phyloP scores from a whole-genome alignment of 37 sponge, comb jelly and placozoan genomes.

The Aphrocallistes beatrix region DNA sequence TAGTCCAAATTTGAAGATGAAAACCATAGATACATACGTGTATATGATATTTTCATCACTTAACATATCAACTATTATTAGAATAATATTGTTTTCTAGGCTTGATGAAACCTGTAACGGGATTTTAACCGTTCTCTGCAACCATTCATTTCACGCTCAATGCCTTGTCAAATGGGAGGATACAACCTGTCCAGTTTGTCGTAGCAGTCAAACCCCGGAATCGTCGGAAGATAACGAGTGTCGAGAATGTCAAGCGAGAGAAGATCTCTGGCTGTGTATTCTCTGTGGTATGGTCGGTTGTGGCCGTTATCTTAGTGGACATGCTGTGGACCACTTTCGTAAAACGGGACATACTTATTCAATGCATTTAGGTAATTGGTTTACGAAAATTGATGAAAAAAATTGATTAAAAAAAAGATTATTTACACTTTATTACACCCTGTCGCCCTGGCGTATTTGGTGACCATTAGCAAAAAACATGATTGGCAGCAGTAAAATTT shows the following conservation, averaged over 20 bases:
- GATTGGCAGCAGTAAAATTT: too few relatives aligned
- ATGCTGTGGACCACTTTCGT: constrained; percentile 70
- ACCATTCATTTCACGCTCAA: constrained; percentile 85
- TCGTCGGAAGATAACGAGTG: constrained; percentile 39
- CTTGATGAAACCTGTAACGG: constrained; percentile 74
- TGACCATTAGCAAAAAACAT: too few relatives aligned
- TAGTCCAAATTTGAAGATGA: too few relatives aligned
- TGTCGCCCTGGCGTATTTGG: too few relatives aligned
- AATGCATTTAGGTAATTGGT: constrained; percentile 71
- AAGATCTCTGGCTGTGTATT: constrained; percentile 92
- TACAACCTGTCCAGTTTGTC: constrained; percentile 74
- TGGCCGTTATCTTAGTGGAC: constrained; percentile 79
- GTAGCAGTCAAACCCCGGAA: constrained; percentile 69
- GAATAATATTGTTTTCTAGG: neutral
- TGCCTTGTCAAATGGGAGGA: constrained; percentile 84
- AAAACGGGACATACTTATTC: constrained; percentile 83
- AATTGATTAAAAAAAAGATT: too few relatives aligned
- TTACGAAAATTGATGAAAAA: too few relatives aligned
- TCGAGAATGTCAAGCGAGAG: neutral
- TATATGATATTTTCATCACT: too few relatives aligned
- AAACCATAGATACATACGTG: too few relatives aligned
- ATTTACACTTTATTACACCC: too few relatives aligned
- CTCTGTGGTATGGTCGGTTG: constrained; percentile 95
- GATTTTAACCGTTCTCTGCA: constrained; percentile 80
- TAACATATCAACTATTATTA: too few relatives aligned